These are phyloP conservation scores for Oncorhynchus clarkii DNA, from an alignment of 2,113 vertebrate species.

Conservation along the genomic window DNA sequence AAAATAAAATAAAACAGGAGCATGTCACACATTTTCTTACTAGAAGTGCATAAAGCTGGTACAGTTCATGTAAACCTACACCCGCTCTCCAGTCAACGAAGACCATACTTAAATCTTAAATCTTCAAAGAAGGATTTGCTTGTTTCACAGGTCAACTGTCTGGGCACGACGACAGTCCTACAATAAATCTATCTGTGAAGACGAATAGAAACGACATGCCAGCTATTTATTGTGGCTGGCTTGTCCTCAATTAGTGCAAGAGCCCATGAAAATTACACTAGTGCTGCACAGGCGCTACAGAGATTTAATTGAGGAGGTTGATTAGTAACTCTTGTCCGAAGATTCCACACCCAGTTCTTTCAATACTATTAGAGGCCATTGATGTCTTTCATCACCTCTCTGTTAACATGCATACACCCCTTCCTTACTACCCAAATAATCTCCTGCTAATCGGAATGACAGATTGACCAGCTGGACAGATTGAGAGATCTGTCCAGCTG, in stretches of 20 bases:
- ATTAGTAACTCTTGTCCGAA: constrained; percentile 12
- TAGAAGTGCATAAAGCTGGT: not conserved
- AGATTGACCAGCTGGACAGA: constrained; percentile 18
- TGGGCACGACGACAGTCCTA: constrained; percentile 5
- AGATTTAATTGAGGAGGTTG: constrained; percentile 32
- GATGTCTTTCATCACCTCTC: too few species aligned
- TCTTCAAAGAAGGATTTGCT: constrained; percentile 10
- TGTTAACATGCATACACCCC: not conserved
- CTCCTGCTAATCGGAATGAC: constrained; percentile 18
- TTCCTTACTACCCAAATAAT: constrained; percentile 29
- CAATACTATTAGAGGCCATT: too few species aligned
- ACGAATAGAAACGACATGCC: constrained; percentile 12
- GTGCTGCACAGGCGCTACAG: not conserved
- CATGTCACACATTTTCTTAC: too few species aligned
- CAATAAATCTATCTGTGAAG: constrained; percentile 20
- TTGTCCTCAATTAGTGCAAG: constrained; percentile 20
- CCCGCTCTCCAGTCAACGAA: not conserved
- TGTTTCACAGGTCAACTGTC: constrained; percentile 8
- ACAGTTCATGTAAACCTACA: not conserved
- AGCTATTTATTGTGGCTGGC: constrained; percentile 22
- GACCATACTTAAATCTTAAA: constrained; percentile 9
- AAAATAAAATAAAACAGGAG: too few species aligned
- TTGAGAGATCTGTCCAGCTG: constrained; percentile 22
- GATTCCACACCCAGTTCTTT: not conserved
- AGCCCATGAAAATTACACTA: constrained; percentile 19